A percentile compares a stretch with the other conserved stretches of the same genome.
Conservation (phyloP, 2,113 vertebrate species). For the Daphoenositta chrysoptera region DNA sequence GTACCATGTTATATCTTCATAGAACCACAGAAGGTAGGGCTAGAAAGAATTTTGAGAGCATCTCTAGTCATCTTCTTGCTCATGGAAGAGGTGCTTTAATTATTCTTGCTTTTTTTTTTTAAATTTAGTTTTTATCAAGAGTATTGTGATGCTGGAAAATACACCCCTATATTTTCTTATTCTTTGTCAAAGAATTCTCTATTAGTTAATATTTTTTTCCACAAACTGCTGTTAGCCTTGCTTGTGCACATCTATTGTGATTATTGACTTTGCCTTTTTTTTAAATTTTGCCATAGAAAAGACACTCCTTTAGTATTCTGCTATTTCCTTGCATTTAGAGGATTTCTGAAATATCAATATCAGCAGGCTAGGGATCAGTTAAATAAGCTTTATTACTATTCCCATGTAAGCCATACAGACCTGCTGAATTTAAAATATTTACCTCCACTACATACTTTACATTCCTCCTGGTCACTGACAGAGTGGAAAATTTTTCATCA, state of each 20-base stretch:
- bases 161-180: background rate
- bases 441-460: background rate
- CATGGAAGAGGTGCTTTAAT: background rate
- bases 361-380: background rate
- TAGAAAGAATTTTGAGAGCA: background rate
- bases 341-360: background rate
- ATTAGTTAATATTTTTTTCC: background rate
- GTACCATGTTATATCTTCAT: background rate
- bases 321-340: background rate
- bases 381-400: background rate
- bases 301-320: background rate
- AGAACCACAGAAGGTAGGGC: background rate
- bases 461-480: background rate
- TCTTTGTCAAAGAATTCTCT: background rate
- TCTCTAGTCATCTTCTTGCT: background rate
- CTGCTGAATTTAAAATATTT: conserved; percentile 40
- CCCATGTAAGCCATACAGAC: background rate
- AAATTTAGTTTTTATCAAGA: background rate
- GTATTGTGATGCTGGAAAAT: background rate
- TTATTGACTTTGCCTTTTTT: background rate
- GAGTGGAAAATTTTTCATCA: conserved; percentile 4
- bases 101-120: background rate
- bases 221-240: background rate
- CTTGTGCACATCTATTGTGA: background rate
- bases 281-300: background rate